phyloP scores from a whole-genome alignment of 2,797 vertebrate species.

The Crypturellus tataupa region DNA sequence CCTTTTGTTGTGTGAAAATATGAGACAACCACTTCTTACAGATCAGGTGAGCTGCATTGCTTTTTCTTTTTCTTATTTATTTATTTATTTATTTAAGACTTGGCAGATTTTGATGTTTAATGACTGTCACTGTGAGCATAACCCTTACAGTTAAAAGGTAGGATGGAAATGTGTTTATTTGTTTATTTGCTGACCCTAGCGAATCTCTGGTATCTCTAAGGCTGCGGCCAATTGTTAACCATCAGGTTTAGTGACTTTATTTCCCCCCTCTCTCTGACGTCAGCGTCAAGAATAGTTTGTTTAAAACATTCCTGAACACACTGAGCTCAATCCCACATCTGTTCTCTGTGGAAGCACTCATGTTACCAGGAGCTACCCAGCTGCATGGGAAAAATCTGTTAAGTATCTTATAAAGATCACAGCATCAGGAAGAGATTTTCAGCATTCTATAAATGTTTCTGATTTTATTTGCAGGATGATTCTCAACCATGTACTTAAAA shows the following conservation, averaged over 20 bases:
- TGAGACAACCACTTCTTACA: not conserved
- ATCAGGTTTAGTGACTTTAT: not conserved
- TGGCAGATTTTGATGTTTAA: not conserved
- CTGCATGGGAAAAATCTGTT: fast-evolving
- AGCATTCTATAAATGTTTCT: not conserved
- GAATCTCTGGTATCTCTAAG: not conserved
- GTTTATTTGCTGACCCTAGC: not conserved
- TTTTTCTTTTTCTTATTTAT: too few relatives aligned
- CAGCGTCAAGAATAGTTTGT: not conserved
- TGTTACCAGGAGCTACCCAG: not conserved
- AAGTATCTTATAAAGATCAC: not conserved
- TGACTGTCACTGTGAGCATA: not conserved
- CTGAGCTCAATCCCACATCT: not conserved
- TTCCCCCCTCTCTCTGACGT: not conserved
- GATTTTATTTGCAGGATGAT: not conserved
- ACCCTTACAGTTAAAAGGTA: not conserved
- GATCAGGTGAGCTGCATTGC: not conserved
- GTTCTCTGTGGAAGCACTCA: not conserved
- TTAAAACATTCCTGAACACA: not conserved
- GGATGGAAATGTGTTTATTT: not conserved
- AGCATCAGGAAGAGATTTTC: not conserved
- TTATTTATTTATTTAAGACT: not conserved
- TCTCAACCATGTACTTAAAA: not conserved
- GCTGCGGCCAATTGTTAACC: not conserved
- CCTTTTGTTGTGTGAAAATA: not conserved